Evolutionary conservation across 2,888 invertebrate species (phyloP).

Genomic region (Seladonia tumulorum): DNA sequence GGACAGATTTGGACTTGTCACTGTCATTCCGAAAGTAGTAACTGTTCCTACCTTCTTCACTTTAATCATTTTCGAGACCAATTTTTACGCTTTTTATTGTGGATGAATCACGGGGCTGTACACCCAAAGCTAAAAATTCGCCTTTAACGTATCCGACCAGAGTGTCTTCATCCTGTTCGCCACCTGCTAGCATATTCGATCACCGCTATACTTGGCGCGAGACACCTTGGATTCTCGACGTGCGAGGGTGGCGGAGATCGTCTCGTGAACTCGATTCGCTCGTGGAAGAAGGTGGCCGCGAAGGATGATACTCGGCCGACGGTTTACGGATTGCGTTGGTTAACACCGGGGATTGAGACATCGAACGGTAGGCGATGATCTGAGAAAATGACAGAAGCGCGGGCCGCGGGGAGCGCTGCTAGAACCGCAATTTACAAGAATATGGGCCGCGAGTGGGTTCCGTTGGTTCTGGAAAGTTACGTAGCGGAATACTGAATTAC

Average conservation of each 20-base stretch:
- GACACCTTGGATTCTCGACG: conserved; percentile 21
- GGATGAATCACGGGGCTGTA: background rate
- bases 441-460: conserved; percentile 24
- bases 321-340: conserved; percentile 17
- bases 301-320: conserved; percentile 24
- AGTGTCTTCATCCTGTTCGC: background rate
- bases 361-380: conserved; percentile 33
- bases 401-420: background rate
- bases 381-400: background rate
- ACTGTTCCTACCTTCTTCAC: too few relatives aligned
- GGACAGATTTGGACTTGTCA: too few relatives aligned
- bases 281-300: conserved; percentile 12
- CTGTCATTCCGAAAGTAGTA: too few relatives aligned
- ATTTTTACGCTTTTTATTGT: too few relatives aligned
- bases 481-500: too few relatives aligned
- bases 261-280: conserved; percentile 4
- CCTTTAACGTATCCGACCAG: background rate
- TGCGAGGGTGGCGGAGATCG: conserved; percentile 61
- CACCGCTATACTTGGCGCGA: conserved; percentile 77
- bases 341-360: conserved; percentile 45
- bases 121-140: background rate
- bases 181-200: conserved; percentile 18
- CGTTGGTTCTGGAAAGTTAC: background rate
- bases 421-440: background rate
- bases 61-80: too few relatives aligned